Evolutionary conservation across 92 coral and sea anemone species (phyloP).

Genomic region (Siderastrea siderea): DNA sequence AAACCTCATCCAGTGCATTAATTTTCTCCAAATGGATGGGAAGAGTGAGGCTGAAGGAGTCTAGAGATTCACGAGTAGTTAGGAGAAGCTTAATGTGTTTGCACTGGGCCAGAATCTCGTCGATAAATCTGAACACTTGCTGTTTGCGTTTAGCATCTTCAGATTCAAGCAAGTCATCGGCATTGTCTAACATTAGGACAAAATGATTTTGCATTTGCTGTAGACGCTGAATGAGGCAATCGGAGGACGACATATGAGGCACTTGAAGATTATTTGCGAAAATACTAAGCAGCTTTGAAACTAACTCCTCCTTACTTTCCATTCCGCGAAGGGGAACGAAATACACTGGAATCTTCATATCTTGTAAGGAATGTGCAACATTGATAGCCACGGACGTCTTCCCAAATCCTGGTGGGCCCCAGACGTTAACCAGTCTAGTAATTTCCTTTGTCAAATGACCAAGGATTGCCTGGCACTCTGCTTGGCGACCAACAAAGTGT

Average conservation of each 20-base stretch:
- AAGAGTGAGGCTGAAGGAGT: not conserved
- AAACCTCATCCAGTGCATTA: too few species aligned
- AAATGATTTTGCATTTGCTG: too few species aligned
- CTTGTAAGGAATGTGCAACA: conserved; percentile 31
- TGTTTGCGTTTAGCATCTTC: too few species aligned
- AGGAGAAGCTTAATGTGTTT: too few species aligned
- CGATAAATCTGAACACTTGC: too few species aligned
- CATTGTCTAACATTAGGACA: too few species aligned
- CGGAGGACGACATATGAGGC: not conserved
- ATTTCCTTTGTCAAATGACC: not conserved
- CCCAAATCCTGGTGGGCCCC: conserved; percentile 52
- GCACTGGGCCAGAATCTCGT: too few species aligned
- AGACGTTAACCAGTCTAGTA: conserved; percentile 29
- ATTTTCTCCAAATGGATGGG: not conserved
- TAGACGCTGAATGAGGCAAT: not conserved
- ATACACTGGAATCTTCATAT: not conserved
- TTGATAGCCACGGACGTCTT: conserved; percentile 49
- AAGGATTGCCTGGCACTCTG: not conserved
- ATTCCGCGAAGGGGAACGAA: conserved; percentile 20
- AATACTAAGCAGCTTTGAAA: too few species aligned
- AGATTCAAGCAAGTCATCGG: too few species aligned
- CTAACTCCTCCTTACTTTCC: too few species aligned
- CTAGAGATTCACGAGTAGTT: too few species aligned
- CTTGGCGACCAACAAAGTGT: conserved; percentile 42
- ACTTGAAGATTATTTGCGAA: too few species aligned